Evolutionary conservation across 2,888 invertebrate species (phyloP).

Genomic region (Ptychoptera albimana): DNA sequence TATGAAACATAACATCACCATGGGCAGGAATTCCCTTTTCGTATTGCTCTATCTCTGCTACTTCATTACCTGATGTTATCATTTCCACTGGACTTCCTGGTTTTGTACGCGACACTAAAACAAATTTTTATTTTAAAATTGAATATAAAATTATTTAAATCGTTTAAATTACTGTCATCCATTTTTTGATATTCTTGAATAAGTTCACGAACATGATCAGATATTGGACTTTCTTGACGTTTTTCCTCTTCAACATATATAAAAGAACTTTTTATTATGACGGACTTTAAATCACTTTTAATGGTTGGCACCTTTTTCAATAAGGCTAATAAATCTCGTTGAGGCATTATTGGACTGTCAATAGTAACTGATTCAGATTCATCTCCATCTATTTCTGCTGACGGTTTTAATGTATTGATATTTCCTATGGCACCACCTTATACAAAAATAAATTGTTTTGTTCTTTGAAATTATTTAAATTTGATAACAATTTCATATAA

Average conservation of each 20-base stretch:
- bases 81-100: conserved; percentile 16
- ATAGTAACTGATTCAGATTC: conserved; percentile 62
- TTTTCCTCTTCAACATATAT: conserved; percentile 45
- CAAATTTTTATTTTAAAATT: conserved; percentile 3
- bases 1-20: conserved; percentile 69
- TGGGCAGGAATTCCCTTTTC: conserved; percentile 66
- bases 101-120: background rate
- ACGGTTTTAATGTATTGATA: conserved; percentile 41
- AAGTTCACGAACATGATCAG: conserved; percentile 45
- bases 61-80: conserved; percentile 11
- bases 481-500: background rate
- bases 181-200: conserved; percentile 43
- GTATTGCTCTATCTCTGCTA: conserved; percentile 45
- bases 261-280: conserved; percentile 34
- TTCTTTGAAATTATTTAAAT: background rate
- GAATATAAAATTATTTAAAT: background rate
- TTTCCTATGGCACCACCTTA: conserved; percentile 37
- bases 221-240: conserved; percentile 23
- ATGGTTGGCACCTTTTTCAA: conserved; percentile 44
- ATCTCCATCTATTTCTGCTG: conserved; percentile 71
- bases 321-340: conserved; percentile 49
- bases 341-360: conserved; percentile 57
- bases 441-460: background rate
- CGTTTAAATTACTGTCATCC: conserved; percentile 21
- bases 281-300: conserved; percentile 29